Evolutionary conservation across 2,113 vertebrate genomes (phyloP).

Genomic region (Colinus virginianus): DNA sequence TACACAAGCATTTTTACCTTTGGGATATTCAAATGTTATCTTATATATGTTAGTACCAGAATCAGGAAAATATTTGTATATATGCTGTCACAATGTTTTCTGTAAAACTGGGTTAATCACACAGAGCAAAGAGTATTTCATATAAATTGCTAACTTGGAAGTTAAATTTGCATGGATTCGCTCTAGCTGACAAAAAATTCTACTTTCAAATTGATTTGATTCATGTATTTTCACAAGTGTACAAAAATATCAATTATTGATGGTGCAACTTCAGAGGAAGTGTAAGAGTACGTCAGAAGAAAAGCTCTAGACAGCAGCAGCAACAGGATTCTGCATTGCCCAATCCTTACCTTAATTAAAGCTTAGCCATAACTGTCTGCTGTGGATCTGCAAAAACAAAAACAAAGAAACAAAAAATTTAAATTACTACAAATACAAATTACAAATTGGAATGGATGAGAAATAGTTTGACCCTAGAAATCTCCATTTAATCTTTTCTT

Average conservation of each 20-base stretch:
- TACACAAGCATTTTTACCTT: not conserved
- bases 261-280: not conserved
- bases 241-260: not conserved
- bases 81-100: not conserved
- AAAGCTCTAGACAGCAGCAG: not conserved
- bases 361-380: conserved; percentile 20
- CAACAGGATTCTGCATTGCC: not conserved
- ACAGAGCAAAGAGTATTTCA: not conserved
- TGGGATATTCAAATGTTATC: not conserved
- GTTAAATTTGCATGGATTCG: not conserved
- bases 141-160: not conserved
- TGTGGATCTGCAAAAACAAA: conserved; percentile 37
- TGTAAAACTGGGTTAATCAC: not conserved
- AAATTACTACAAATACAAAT: no score
- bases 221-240: not conserved
- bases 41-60: not conserved
- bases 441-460: conserved; percentile 30
- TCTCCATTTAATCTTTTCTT: conserved; percentile 66
- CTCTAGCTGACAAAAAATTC: not conserved
- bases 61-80: not conserved
- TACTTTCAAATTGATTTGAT: not conserved
- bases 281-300: not conserved
- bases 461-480: conserved; percentile 61
- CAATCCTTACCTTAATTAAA: conserved; percentile 49
- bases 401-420: not conserved